Base-by-base conservation (phyloP, 2,797 vertebrate genomes). In the Halcyon chelicuti region DNA sequence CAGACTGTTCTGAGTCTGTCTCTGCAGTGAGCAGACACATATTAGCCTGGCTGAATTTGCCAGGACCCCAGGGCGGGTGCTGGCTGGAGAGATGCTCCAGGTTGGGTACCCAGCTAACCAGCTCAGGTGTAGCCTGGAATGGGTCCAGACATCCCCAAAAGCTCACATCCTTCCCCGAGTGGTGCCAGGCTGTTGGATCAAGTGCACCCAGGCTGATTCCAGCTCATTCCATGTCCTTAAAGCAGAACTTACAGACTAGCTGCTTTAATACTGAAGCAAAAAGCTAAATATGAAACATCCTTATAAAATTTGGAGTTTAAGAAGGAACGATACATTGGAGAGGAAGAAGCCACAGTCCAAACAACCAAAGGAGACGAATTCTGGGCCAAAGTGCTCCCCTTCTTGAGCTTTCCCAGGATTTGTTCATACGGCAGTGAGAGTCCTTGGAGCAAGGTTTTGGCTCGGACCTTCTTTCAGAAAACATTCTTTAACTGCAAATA, bases 351-450 rank as follows among this genome's bases (percentile, higher is more conserved):
- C 86, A 44, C 33, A 42, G 31, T 13, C 15, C 77, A 31, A 77
- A 52, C 14, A 51, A 28, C 23, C 33, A 67, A 47, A 54, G 54
- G 35, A 77, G 33, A 28, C 54, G 60, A 61, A 49, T 28, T 4
- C 20, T 39, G 54, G 14, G 42, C 37, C 44, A 12, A 78, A 72
- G 12, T 14, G 1, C 8, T 19, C 28, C n/a, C 16, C 29, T 62
- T 55, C 72, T 44, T 0, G 0, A 61, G 49, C 31, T 61, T 33
- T 47, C 33, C 22, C 40, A 49, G 26, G 26, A 26, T 78, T 42
- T 77, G 14, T 39, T 76, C 58, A 33, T 51, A 51, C 46, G 14
- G 9, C 2, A 1, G 9, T 10, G 17, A 42, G 26, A 26, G 3
- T 16, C n/a, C 29, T 65, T 39, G 23, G 29, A 78, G 19, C 0